A percentile compares a stretch with the other conserved stretches of the same genome.
Conservation (phyloP, 2,888 invertebrate genomes). For the Thera britannica region DNA sequence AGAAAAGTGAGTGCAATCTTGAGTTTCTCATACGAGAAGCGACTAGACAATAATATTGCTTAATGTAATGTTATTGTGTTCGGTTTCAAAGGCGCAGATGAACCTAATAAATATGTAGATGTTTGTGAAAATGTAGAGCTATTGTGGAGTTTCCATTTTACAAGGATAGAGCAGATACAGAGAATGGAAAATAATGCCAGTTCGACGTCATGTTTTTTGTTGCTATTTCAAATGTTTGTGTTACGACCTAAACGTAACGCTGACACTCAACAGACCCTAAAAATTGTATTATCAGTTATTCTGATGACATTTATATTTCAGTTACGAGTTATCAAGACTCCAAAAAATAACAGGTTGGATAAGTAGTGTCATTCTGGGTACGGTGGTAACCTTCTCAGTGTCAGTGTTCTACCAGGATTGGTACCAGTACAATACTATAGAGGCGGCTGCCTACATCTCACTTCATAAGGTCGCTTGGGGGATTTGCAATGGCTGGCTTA, state of each 20-base stretch:
- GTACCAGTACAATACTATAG: constrained; percentile 83
- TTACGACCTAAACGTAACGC: too few relatives aligned
- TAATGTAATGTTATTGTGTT: constrained; percentile 22
- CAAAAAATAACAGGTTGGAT: constrained; percentile 69
- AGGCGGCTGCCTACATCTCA: constrained; percentile 87
- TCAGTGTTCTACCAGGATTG: constrained; percentile 87
- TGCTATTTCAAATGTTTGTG: too few relatives aligned
- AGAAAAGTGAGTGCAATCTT: constrained; percentile 77
- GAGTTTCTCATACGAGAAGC: constrained; percentile 8
- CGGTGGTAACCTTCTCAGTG: constrained; percentile 86
- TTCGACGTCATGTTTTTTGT: too few relatives aligned
- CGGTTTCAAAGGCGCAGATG: constrained; percentile 23
- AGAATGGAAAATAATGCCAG: background rate
- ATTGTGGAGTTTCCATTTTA: constrained; percentile 10
- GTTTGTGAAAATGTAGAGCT: constrained; percentile 2
- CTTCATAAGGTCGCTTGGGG: constrained; percentile 89
- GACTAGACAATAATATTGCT: background rate
- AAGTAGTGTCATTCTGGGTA: constrained; percentile 71
- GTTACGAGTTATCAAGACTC: constrained; percentile 65
- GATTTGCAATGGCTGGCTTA: constrained; percentile 87
- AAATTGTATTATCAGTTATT: too few relatives aligned
- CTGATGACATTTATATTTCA: constrained; percentile 43
- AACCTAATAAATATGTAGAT: too few relatives aligned
- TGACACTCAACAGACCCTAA: too few relatives aligned
- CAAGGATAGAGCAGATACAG: background rate